Evolutionary conservation across 1,140 invertebrate species (phyloP).

Genomic region (Gyrodactylus bullatarudis): DNA sequence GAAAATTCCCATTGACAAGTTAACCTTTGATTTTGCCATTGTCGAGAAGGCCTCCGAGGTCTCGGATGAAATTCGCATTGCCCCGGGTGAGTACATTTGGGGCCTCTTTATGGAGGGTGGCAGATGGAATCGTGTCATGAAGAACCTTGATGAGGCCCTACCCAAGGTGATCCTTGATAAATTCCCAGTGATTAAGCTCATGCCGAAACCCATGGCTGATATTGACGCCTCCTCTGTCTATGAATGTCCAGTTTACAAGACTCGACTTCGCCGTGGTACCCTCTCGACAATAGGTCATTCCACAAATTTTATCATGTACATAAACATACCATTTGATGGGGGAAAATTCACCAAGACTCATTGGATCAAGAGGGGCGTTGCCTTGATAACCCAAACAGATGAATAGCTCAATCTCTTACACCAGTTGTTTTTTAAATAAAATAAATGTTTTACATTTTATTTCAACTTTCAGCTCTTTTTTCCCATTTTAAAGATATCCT

Average conservation of each 20-base stretch:
- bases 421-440: too few relatives aligned
- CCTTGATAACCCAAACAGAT: conserved; percentile 9
- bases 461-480: too few relatives aligned
- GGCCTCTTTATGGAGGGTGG: conserved; percentile 23
- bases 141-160: conserved; percentile 35
- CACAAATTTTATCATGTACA: conserved; percentile 53
- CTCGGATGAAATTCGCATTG: conserved; percentile 15
- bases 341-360: conserved; percentile 11
- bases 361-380: conserved; percentile 10
- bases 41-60: too few relatives aligned
- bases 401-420: too few relatives aligned
- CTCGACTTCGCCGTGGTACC: conserved; percentile 37
- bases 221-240: conserved; percentile 27
- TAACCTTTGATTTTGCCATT: conserved; percentile 19
- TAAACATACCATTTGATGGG: conserved; percentile 31
- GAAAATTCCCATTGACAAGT: conserved; percentile 21
- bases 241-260: conserved; percentile 46
- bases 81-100: conserved; percentile 18
- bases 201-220: conserved; percentile 18
- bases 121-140: conserved; percentile 22
- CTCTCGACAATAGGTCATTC: conserved; percentile 58
- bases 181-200: conserved; percentile 33
- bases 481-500: too few relatives aligned
- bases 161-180: conserved; percentile 44
- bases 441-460: too few relatives aligned